Conservation (phyloP, 2,888 invertebrate genomes). For the Danaus chrysippus region DNA sequence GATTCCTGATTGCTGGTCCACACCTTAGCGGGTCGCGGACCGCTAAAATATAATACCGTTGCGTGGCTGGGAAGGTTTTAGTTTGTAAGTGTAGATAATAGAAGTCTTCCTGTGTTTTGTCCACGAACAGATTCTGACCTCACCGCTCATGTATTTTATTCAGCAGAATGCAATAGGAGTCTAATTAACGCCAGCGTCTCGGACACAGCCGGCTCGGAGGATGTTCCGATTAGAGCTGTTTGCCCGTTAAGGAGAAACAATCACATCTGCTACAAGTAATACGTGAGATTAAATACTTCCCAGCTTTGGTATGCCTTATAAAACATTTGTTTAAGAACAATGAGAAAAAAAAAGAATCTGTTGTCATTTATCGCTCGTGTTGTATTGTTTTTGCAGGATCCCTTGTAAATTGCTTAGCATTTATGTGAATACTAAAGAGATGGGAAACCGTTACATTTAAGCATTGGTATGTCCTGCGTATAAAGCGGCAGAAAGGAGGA, state of each 20-base stretch:
- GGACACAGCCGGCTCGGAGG: conserved; percentile 58
- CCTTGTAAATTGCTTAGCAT: conserved; percentile 3
- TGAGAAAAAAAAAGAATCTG: conserved; percentile 5
- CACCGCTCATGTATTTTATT: conserved; percentile 49
- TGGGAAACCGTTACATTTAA: conserved; percentile 10
- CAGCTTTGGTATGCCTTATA: conserved; percentile 28
- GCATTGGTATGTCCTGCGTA: conserved; percentile 28
- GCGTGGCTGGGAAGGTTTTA: conserved; percentile 33
- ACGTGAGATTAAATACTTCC: conserved; percentile 56
- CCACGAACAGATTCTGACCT: conserved; percentile 51
- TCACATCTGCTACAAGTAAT: conserved; percentile 68
- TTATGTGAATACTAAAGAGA: not conserved
- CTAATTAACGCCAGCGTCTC: conserved; percentile 67
- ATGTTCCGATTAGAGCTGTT: conserved; percentile 69
- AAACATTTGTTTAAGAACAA: conserved; percentile 17
- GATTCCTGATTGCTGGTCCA: conserved; percentile 74
- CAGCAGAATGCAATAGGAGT: conserved; percentile 61
- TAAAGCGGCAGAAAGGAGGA: conserved; percentile 22
- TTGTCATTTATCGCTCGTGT: not conserved
- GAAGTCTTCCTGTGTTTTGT: conserved; percentile 41
- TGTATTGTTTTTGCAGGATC: not conserved
- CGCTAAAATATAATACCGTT: conserved; percentile 43
- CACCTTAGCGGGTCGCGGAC: conserved; percentile 54
- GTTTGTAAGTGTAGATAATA: conserved; percentile 39
- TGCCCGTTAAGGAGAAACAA: conserved; percentile 74